Evolutionary conservation across 2,113 vertebrate species (phyloP), one percentile per base, ranked within the genome.

Genomic region (Todiramphus saurophagus): DNA sequence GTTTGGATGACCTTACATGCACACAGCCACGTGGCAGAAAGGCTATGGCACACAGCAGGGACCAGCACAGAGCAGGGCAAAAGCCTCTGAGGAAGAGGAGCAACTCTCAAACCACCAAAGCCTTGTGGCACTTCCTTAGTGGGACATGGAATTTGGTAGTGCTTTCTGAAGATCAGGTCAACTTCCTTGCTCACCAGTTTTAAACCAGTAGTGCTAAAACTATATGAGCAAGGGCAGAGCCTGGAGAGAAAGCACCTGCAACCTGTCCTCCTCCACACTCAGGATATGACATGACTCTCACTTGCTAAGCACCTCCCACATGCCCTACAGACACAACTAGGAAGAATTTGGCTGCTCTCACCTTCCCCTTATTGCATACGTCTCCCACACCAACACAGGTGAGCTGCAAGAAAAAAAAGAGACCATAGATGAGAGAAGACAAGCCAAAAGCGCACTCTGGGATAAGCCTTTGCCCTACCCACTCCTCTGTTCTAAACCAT

Each of bases 281-380:
- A 27, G 4, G 30, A 44, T 23, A 25, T 11, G n/a, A 46, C 7
- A 23, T 8, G 17, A 55, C 9, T 35, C 55, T 48, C 1, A 75
- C n/a, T 30, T 68, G 39, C 43, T 43, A 31, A 77, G 14, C 46
- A 78, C 21, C 12, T 84, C 44, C 41, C 31, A 55, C 30, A 5
- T 5, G 8, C 41, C 75, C 53, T 70, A 41, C 48, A 85, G 64
- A 84, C 28, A 86, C 19, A 68, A 41, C 13, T 70, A 59, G 11
- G 37, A 43, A 78, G 24, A 67, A 12, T 55, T 24, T 10, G 35
- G 13, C 16, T 58, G 33, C 59, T 68, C 98, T 97, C 97, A 99
- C 99, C 98, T 99, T 99, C 92, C 99, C 99, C 98, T 98, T 99
- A 89, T 99, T 99, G 97, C 99, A 99, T 10, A 99, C 96, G 50